phyloP scores from a whole-genome alignment of 2,888 invertebrate species.

The Drosophila melanosoma region DNA sequence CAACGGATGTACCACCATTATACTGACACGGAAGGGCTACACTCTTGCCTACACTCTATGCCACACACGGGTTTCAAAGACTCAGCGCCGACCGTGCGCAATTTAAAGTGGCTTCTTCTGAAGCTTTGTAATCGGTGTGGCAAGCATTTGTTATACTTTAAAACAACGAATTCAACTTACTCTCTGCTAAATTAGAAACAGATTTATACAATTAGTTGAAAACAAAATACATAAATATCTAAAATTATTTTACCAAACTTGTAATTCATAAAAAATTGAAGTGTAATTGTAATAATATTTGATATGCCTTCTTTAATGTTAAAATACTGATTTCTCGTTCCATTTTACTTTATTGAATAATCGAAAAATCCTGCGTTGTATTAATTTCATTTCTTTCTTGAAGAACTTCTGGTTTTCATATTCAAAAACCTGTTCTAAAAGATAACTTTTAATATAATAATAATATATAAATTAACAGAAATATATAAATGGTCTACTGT shows the following conservation, averaged over 20 bases:
- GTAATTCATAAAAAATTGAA: too few species aligned
- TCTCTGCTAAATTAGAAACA: background rate
- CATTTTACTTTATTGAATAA: too few species aligned
- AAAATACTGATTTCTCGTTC: background rate
- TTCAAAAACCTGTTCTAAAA: too few species aligned
- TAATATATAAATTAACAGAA: background rate
- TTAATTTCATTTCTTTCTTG: too few species aligned
- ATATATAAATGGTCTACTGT: background rate
- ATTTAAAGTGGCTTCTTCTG: slow-evolving; percentile 50
- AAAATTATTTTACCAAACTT: background rate
- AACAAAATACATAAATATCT: background rate
- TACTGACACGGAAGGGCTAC: slow-evolving; percentile 75
- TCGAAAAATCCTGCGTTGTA: too few species aligned
- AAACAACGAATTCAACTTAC: slow-evolving; percentile 23
- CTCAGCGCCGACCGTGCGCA: slow-evolving; percentile 64
- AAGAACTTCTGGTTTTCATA: too few species aligned
- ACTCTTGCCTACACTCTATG: slow-evolving; percentile 41
- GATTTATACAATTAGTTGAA: background rate
- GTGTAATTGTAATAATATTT: too few species aligned
- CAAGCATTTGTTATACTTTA: too few species aligned
- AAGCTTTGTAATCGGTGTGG: too few species aligned
- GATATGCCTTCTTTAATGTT: background rate
- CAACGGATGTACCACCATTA: slow-evolving; percentile 79
- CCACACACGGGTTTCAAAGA: slow-evolving; percentile 41
- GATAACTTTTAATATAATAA: background rate